Evolutionary conservation across 1,140 invertebrate genomes (phyloP).

Genomic region (Lordiphosa stackelbergi): DNA sequence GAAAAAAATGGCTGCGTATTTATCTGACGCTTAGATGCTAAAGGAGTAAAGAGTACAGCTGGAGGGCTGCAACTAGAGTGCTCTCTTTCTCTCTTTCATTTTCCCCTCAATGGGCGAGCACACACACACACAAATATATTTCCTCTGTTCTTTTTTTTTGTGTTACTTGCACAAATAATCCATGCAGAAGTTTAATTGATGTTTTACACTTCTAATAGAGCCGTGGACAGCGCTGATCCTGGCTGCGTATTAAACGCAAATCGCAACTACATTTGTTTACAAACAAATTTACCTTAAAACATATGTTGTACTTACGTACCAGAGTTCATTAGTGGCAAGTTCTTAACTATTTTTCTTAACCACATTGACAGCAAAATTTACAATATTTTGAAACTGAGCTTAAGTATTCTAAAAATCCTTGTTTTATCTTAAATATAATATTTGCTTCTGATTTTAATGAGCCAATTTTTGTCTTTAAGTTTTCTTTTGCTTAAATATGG

Average conservation of each 20-base stretch:
- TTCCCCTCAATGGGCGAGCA: constrained; percentile 22
- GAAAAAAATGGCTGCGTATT: constrained; percentile 69
- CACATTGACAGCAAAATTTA: too few relatives aligned
- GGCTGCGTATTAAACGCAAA: constrained; percentile 44
- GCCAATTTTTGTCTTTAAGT: too few relatives aligned
- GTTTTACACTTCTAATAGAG: constrained; percentile 55
- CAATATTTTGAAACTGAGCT: too few relatives aligned
- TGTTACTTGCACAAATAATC: constrained; percentile 39
- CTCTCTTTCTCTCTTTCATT: constrained; percentile 14
- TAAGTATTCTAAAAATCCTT: too few relatives aligned
- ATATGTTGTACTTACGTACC: constrained; percentile 22
- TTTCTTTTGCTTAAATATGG: too few relatives aligned
- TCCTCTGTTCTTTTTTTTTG: constrained; percentile 9
- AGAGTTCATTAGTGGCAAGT: not conserved
- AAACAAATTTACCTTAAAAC: constrained; percentile 36
- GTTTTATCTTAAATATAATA: too few relatives aligned
- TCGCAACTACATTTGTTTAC: constrained; percentile 40
- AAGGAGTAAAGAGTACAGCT: constrained; percentile 30
- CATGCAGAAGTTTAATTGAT: constrained; percentile 63
- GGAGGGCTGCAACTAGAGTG: not conserved
- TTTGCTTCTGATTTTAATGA: too few relatives aligned
- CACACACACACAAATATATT: not conserved
- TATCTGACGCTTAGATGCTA: constrained; percentile 35
- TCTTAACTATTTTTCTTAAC: too few relatives aligned
- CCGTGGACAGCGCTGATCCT: constrained; percentile 33